Evolutionary conservation across 2,113 vertebrate species (phyloP).

Genomic region (Tenrec ecaudatus): DNA sequence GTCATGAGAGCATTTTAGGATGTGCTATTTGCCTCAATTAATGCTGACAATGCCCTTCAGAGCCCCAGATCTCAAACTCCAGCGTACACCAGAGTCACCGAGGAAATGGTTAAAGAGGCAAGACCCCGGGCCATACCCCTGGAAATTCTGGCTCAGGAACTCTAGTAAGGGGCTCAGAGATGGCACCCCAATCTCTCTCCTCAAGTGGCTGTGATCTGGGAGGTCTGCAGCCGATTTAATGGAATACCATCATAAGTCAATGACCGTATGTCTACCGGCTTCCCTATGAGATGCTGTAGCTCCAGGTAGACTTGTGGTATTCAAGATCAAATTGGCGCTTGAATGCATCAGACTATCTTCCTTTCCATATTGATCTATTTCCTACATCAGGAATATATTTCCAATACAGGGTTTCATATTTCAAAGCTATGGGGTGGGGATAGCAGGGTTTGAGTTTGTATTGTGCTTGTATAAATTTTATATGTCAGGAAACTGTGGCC

Average conservation of each 20-base stretch:
- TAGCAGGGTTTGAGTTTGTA: neutral
- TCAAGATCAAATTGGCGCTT: neutral
- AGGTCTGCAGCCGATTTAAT: neutral
- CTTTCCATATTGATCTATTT: neutral
- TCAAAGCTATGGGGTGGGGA: neutral
- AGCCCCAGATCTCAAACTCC: neutral
- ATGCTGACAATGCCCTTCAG: conserved; percentile 24
- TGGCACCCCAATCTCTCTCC: neutral
- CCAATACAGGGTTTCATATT: neutral
- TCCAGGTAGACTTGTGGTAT: neutral
- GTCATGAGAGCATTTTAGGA: neutral
- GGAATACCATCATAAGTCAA: neutral
- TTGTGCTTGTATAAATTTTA: neutral
- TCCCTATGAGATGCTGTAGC: neutral
- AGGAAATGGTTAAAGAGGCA: neutral
- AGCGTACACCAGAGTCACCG: neutral
- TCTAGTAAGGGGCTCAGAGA: neutral
- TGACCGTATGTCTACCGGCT: neutral
- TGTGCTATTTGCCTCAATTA: conserved; percentile 46
- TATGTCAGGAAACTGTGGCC: neutral
- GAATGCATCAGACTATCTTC: neutral
- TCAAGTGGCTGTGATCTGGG: neutral
- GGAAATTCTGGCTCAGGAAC: neutral
- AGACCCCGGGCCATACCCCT: neutral
- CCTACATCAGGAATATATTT: neutral